These are phyloP conservation scores for Cephus spinipes DNA, from an alignment of 2,888 invertebrate species.

Conservation along the genomic window DNA sequence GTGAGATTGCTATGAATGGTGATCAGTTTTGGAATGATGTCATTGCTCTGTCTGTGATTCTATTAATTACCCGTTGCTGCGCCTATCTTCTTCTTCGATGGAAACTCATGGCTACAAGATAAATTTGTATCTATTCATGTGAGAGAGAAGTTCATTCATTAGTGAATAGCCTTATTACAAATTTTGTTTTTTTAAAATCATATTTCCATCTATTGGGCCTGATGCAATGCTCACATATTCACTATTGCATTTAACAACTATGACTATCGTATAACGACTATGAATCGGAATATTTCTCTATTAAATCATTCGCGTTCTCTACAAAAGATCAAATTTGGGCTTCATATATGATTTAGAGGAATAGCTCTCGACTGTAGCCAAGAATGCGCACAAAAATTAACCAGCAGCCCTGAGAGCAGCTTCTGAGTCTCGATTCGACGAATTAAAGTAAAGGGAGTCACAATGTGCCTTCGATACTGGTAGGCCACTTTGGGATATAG, in stretches of 20 bases:
- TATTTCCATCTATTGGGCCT: background rate
- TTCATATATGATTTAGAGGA: background rate
- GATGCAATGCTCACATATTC: background rate
- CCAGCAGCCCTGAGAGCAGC: background rate
- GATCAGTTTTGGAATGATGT: slow-evolving; percentile 89
- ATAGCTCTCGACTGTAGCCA: background rate
- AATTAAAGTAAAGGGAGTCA: background rate
- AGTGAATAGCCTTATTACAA: background rate
- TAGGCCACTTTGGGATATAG: background rate
- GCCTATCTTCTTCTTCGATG: slow-evolving; percentile 83
- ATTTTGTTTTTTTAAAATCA: background rate
- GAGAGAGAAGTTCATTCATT: background rate
- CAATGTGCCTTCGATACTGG: background rate
- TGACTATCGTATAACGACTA: background rate
- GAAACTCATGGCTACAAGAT: slow-evolving; percentile 79
- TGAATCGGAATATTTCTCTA: background rate
- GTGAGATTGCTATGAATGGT: slow-evolving; percentile 82
- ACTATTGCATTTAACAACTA: background rate
- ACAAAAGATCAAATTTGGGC: background rate
- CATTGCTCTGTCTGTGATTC: slow-evolving; percentile 76
- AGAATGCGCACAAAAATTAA: background rate
- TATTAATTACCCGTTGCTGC: slow-evolving; percentile 74
- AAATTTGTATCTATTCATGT: slow-evolving; percentile 42
- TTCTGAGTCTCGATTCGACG: background rate
- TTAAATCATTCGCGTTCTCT: background rate